phyloP scores from a whole-genome alignment of 2,113 vertebrate species.

The Pongo abelii region DNA sequence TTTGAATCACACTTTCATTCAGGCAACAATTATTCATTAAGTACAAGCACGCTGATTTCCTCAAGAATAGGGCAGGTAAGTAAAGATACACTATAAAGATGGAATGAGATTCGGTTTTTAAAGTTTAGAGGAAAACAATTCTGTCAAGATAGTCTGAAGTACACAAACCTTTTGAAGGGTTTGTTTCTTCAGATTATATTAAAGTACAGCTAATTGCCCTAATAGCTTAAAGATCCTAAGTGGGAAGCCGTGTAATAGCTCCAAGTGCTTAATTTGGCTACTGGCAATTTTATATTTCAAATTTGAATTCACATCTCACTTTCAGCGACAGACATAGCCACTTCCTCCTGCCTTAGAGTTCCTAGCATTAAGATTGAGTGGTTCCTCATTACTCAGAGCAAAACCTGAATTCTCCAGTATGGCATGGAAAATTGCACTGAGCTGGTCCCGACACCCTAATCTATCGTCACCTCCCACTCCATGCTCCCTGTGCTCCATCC shows the following conservation, averaged over 20 bases:
- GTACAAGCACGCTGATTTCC: neutral
- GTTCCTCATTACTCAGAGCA: neutral
- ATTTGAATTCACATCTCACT: neutral
- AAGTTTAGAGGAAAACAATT: neutral
- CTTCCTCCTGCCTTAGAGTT: neutral
- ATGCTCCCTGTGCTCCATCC: accelerated
- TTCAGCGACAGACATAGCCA: neutral
- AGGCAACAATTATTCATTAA: neutral
- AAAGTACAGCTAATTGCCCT: neutral
- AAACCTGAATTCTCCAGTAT: neutral
- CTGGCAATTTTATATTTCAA: neutral
- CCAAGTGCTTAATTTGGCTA: neutral
- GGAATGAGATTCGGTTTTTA: neutral
- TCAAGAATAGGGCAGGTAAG: neutral
- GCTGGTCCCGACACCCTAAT: neutral
- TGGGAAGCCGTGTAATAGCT: neutral
- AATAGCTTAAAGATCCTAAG: neutral
- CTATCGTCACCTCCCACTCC: neutral
- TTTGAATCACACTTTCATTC: neutral
- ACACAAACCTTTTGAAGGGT: neutral
- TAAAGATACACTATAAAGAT: neutral
- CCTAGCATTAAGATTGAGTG: neutral
- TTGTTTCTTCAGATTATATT: neutral
- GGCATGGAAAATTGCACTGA: neutral
- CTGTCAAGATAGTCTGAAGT: neutral